phyloP scores from a whole-genome alignment of 2,888 invertebrate genomes.

The Hirtodrosophila alboralis region DNA sequence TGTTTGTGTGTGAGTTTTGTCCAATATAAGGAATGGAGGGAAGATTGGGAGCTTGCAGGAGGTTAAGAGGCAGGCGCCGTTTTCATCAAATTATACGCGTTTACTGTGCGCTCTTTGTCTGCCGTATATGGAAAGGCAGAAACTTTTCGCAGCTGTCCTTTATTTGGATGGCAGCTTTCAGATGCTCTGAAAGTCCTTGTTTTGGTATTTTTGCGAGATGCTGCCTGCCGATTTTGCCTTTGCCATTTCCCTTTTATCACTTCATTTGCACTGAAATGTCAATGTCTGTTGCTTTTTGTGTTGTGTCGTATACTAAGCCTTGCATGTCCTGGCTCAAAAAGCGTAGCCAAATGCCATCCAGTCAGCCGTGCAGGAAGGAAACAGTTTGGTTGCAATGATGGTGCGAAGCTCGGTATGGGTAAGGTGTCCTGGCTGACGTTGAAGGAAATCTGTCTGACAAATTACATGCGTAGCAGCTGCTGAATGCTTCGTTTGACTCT shows the following conservation, averaged over 20 bases:
- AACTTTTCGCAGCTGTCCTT: no score
- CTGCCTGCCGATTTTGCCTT: slow-evolving; percentile 12
- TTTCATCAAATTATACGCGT: slow-evolving; percentile 59
- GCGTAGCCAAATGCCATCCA: slow-evolving; percentile 54
- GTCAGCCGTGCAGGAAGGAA: slow-evolving; percentile 63
- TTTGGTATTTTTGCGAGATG: slow-evolving; percentile 4
- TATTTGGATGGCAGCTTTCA: not conserved
- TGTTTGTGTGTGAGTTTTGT: slow-evolving; percentile 42
- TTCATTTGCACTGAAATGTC: slow-evolving; percentile 74
- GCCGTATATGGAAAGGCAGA: slow-evolving; percentile 2
- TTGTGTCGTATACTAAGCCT: slow-evolving; percentile 21
- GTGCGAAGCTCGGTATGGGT: slow-evolving; percentile 12
- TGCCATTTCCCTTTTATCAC: slow-evolving; percentile 64
- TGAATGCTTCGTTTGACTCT: slow-evolving; percentile 53
- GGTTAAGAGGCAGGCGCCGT: slow-evolving; percentile 21
- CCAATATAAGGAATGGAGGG: slow-evolving; percentile 3
- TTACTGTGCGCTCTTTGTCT: slow-evolving; percentile 55
- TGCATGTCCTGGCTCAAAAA: slow-evolving; percentile 32
- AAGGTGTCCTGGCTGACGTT: slow-evolving; percentile 33
- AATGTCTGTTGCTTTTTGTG: slow-evolving; percentile 55
- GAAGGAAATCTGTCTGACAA: slow-evolving; percentile 77
- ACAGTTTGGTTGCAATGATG: slow-evolving; percentile 58
- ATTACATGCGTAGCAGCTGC: slow-evolving; percentile 72
- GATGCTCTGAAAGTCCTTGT: not conserved
- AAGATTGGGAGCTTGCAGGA: no score